Evolutionary conservation across 2,888 invertebrate species (phyloP).

Genomic region (Altica lythri): DNA sequence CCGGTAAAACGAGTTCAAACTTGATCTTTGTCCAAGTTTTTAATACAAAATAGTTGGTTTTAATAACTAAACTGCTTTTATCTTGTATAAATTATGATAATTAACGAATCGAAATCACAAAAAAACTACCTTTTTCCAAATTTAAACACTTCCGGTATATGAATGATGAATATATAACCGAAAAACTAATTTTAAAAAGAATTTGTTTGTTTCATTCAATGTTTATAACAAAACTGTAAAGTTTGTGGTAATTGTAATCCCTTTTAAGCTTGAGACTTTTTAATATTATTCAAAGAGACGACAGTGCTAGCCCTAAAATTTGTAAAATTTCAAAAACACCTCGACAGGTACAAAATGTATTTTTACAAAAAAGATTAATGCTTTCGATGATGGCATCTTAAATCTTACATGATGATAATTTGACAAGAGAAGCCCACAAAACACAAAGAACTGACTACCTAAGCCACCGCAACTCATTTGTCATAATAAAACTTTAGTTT

Average conservation of each 20-base stretch:
- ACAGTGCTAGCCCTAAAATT: conserved; percentile 13
- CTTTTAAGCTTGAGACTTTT: conserved; percentile 6
- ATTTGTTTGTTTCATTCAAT: too few relatives aligned
- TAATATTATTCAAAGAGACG: conserved; percentile 15
- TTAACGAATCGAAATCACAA: too few relatives aligned
- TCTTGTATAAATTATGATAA: too few relatives aligned
- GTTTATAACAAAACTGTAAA: too few relatives aligned
- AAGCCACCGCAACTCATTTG: conserved; percentile 46
- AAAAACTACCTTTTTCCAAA: too few relatives aligned
- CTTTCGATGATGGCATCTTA: conserved; percentile 45
- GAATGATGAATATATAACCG: too few relatives aligned
- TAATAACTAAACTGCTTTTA: too few relatives aligned
- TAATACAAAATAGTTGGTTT: too few relatives aligned
- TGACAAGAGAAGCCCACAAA: conserved; percentile 49
- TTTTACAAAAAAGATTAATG: conserved; percentile 42
- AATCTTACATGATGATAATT: conserved; percentile 49
- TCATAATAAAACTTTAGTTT: conserved; percentile 47
- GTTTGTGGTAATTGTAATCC: conserved; percentile 17
- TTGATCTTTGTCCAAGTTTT: too few relatives aligned
- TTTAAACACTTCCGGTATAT: too few relatives aligned
- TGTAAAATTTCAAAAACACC: conserved; percentile 27
- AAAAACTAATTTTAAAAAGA: too few relatives aligned
- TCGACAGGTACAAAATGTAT: conserved; percentile 30
- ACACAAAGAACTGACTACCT: conserved; percentile 43
- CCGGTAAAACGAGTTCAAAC: too few relatives aligned